These are phyloP conservation scores for Siniperca knerii DNA, from an alignment of 2,113 vertebrate species.

Conservation along the genomic window DNA sequence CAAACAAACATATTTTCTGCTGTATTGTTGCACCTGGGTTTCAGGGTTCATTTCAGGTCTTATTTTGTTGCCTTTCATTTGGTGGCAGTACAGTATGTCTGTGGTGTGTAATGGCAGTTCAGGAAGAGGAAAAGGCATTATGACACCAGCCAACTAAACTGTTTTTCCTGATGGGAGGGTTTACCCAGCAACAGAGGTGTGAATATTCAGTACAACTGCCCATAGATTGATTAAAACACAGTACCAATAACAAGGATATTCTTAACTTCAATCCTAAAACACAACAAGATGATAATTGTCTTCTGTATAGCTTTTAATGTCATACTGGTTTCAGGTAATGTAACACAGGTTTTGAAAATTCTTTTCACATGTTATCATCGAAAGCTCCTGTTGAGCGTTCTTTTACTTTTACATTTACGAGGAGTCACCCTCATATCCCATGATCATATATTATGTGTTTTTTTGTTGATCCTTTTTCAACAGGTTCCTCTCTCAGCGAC, in stretches of 20 bases:
- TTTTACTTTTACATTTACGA: not conserved
- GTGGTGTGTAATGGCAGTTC: not conserved
- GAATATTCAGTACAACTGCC: not conserved
- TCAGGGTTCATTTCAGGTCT: not conserved
- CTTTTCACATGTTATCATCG: not conserved
- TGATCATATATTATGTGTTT: too few relatives aligned
- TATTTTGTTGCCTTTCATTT: not conserved
- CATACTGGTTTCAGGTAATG: conserved; percentile 48
- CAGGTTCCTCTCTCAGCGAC: too few relatives aligned
- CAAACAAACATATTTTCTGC: not conserved
- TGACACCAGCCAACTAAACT: not conserved
- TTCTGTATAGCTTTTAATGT: not conserved
- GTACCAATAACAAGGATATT: not conserved
- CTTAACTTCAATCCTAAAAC: not conserved
- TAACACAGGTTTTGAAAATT: not conserved
- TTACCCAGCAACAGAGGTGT: not conserved
- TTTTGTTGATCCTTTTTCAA: too few relatives aligned
- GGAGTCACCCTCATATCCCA: not conserved
- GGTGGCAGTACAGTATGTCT: conserved; percentile 11
- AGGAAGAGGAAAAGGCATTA: not conserved
- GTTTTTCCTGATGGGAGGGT: not conserved
- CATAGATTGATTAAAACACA: not conserved
- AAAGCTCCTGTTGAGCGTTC: too few relatives aligned
- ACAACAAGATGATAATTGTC: conserved; percentile 17
- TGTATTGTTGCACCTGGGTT: not conserved